Conservation (phyloP, 2,888 invertebrate genomes). For the Andrena camellia region DNA sequence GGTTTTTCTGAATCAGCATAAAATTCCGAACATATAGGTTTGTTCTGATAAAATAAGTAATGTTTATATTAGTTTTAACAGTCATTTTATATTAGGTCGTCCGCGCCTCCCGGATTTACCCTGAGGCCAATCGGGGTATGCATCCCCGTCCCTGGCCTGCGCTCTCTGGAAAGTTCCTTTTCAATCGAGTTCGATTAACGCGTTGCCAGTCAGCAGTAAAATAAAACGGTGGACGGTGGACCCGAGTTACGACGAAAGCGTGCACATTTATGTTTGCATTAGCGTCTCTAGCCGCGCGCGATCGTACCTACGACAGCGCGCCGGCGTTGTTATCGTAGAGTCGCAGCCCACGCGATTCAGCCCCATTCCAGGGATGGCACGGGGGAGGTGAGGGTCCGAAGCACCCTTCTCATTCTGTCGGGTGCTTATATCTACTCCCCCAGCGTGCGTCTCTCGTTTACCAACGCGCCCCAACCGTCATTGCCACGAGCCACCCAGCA, state of each 20-base stretch:
- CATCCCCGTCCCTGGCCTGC: no score
- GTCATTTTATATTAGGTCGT: no score
- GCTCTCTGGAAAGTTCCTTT: background rate
- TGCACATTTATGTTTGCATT: background rate
- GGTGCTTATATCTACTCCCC: conserved; percentile 33
- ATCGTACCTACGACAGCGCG: conserved; percentile 57
- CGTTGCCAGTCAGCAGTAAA: background rate
- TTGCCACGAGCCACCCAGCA: conserved; percentile 9
- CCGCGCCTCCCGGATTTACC: no score
- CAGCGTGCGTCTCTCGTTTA: conserved; percentile 37
- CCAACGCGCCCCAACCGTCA: conserved; percentile 45
- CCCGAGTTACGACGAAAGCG: background rate
- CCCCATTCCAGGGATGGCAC: conserved; percentile 41
- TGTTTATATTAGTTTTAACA: no score
- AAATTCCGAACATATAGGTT: no score
- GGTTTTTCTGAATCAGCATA: no score
- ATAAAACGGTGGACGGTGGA: conserved; percentile 1
- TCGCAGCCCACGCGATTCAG: conserved; percentile 76
- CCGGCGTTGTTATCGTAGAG: conserved; percentile 75
- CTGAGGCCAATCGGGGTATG: conserved; percentile 36
- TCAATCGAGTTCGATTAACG: background rate
- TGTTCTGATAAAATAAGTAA: no score
- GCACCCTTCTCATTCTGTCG: conserved; percentile 43
- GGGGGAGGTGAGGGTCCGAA: conserved; percentile 35
- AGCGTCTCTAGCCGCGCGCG: conserved; percentile 1